Conservation (phyloP, 1,140 invertebrate species). For the Physella acuta region DNA sequence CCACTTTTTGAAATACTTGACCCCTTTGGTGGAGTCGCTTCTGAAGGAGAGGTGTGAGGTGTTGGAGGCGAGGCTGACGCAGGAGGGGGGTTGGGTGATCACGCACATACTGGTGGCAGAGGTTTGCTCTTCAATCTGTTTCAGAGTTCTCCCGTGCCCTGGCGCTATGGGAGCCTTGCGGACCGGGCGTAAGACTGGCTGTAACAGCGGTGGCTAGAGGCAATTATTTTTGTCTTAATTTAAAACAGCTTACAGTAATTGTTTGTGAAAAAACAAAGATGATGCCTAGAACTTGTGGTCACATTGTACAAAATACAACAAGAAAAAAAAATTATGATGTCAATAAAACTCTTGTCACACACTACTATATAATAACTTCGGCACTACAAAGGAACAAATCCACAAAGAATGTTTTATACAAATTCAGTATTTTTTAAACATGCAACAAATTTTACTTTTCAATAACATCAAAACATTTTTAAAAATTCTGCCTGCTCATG, state of each 20-base stretch:
- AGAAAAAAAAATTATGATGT: not conserved
- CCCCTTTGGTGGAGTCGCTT: not conserved
- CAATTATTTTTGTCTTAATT: no score
- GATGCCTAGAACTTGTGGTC: not conserved
- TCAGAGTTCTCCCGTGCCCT: not conserved
- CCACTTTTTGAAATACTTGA: not conserved
- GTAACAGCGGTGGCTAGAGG: not conserved
- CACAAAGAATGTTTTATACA: no score
- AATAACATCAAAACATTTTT: no score
- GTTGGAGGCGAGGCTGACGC: not conserved
- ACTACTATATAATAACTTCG: not conserved
- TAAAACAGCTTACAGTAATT: not conserved
- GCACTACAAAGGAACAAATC: no score
- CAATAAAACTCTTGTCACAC: not conserved
- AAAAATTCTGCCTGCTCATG: no score
- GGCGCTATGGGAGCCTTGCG: constrained; percentile 4
- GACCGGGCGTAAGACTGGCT: not conserved
- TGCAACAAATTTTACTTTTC: no score
- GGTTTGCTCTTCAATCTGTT: not conserved
- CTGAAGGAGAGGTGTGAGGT: not conserved
- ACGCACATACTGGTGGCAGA: no score
- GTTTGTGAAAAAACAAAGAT: not conserved
- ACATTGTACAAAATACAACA: not conserved
- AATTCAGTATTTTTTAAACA: no score
- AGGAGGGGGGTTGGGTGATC: not conserved